Evolutionary conservation across 1,140 invertebrate species (phyloP).

Genomic region (Schlechtendalia chinensis): DNA sequence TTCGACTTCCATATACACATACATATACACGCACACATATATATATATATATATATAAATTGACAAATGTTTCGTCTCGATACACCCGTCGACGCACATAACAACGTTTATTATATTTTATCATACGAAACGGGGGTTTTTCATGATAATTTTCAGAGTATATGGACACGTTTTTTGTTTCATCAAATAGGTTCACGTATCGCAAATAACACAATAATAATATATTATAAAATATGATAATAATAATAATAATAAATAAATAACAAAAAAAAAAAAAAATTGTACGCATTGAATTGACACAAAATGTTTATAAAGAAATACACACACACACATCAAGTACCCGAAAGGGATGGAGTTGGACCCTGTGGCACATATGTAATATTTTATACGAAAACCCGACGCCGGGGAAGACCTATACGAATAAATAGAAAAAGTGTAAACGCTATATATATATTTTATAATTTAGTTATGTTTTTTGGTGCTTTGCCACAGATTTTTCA

Average conservation of each 20-base stretch:
- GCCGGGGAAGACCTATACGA: slow-evolving; percentile 13
- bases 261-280: slow-evolving; percentile 39
- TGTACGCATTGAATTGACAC: slow-evolving; percentile 43
- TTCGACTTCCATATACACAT: slow-evolving; percentile 21
- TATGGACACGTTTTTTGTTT: slow-evolving; percentile 12
- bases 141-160: neutral
- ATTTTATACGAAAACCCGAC: neutral
- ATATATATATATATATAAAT: too few relatives aligned
- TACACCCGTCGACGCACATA: neutral
- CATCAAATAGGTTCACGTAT: neutral
- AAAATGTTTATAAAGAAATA: slow-evolving; percentile 24
- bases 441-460: neutral
- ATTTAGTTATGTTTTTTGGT: slow-evolving; percentile 12
- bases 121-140: neutral
- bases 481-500: slow-evolving; percentile 43
- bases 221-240: slow-evolving; percentile 23
- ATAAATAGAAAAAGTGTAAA: slow-evolving; percentile 25
- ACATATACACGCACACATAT: too few relatives aligned
- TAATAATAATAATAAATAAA: slow-evolving; percentile 11
- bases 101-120: too few relatives aligned
- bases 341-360: slow-evolving; percentile 33
- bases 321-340: neutral
- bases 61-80: slow-evolving; percentile 20
- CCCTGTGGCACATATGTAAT: slow-evolving; percentile 25
- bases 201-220: slow-evolving; percentile 18